phyloP scores from a whole-genome alignment of 2,888 invertebrate genomes.

The Tanypteryx hageni region DNA sequence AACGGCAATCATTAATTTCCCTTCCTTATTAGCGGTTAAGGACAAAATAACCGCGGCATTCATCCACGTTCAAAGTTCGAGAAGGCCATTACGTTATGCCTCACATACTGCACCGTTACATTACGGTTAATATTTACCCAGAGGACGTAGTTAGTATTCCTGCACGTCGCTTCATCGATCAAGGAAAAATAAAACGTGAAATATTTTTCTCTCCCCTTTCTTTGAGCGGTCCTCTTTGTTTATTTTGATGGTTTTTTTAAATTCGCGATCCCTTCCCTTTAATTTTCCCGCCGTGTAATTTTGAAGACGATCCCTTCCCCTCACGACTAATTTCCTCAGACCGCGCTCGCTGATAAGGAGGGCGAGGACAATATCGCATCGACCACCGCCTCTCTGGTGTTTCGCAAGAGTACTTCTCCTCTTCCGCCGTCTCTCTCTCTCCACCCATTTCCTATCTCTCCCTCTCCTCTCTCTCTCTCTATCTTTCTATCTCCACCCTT shows the following conservation, averaged over 20 bases:
- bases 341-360: constrained; percentile 51
- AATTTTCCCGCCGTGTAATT: constrained; percentile 24
- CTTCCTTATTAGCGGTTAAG: neutral
- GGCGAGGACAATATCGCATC: constrained; percentile 57
- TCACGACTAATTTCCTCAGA: constrained; percentile 57
- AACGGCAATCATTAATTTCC: neutral
- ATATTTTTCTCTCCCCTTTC: neutral
- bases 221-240: neutral
- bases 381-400: constrained; percentile 14
- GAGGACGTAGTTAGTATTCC: constrained; percentile 10
- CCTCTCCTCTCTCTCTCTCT: neutral
- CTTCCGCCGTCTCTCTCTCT: neutral
- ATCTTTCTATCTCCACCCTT: neutral
- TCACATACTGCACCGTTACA: neutral
- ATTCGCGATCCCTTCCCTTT: constrained; percentile 37
- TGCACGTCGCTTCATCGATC: neutral
- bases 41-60: neutral
- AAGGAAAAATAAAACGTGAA: neutral
- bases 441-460: neutral
- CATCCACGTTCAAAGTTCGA: neutral
- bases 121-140: neutral
- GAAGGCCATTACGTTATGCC: neutral
- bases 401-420: neutral
- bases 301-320: constrained; percentile 44
- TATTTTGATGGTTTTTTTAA: neutral